Evolutionary conservation across 2,113 vertebrate species (phyloP).

Genomic region (Maccullochella peelii): DNA sequence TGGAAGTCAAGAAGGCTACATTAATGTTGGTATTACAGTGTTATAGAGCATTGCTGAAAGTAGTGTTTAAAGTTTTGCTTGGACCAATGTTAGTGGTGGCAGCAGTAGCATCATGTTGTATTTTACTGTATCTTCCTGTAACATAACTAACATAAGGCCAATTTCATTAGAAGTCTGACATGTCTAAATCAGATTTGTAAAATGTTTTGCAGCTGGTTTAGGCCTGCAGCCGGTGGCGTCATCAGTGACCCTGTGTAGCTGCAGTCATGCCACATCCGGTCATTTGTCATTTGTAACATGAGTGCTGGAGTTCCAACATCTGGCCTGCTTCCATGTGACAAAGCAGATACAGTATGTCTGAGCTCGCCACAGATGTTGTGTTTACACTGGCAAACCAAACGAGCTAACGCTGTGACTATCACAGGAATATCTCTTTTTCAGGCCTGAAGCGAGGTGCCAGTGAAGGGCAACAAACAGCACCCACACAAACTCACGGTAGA

Average conservation of each 20-base stretch:
- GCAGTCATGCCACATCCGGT: neutral
- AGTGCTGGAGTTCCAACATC: neutral
- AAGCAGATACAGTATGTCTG: slow-evolving; percentile 14
- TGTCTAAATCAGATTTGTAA: slow-evolving; percentile 13
- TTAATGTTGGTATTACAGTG: neutral
- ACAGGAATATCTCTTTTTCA: neutral
- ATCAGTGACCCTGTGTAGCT: neutral
- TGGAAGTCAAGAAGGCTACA: neutral
- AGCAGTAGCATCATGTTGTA: neutral
- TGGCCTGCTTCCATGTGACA: slow-evolving; percentile 27
- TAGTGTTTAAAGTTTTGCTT: neutral
- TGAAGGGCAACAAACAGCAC: neutral
- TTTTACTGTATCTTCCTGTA: neutral
- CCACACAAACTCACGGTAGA: neutral
- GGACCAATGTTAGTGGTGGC: neutral
- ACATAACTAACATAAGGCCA: neutral
- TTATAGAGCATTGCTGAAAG: neutral
- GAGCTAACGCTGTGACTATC: slow-evolving; percentile 11
- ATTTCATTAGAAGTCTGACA: neutral
- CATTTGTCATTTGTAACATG: slow-evolving; percentile 21
- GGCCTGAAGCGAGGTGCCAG: slow-evolving; percentile 6
- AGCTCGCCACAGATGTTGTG: slow-evolving; percentile 26
- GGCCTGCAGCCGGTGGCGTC: neutral
- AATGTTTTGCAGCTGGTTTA: neutral
- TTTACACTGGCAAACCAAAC: neutral